Base-by-base conservation (phyloP, 2,113 vertebrate species). In the Lepus americanus region DNA sequence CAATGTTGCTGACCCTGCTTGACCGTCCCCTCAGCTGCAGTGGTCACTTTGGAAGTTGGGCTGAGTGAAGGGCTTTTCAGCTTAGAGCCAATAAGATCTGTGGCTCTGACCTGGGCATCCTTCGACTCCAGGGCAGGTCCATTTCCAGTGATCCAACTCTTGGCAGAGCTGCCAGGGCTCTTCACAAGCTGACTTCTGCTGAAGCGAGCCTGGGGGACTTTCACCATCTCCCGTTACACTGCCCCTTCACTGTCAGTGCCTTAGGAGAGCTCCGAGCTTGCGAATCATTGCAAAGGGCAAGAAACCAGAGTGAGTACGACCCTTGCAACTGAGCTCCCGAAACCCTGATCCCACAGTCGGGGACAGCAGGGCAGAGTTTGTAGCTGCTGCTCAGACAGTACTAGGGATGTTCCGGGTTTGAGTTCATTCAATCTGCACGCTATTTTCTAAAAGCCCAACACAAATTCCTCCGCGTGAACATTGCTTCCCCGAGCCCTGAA, bases 321-420 rank as follows among this genome's bases (percentile, higher is more conserved):
- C 64, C 92, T 76, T 66, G 78, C 78, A 55, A 51, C 23, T 49
- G 63, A 61, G 17, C 49, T 92, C 66, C 79, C 89, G 82, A 89
- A 90, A 90, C 69, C 72, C 53, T 72, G 89, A 87, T 76, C 14
- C 83, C 49, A 33, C 66, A 10, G 23, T 74, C 13, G 7, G 73
- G 51, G 78, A 49, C 3, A 4, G n/a, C 11, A 66, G 94, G 6
- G 77, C 85, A 80, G 66, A 89, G 61, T 51, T 70, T 76, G 17
- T 51, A 72, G 89, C 66, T 53, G 33, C 78, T 72, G 67, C 94
- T 94, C 49, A 55, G 59, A n/a, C 92, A 49, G 6, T 64, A 59
- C 82, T 95, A 77, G 73, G 27, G 88, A 73, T 13, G 55, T 88
- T 92, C 94, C 90, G 77, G 17, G 66, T 77, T 88, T 92, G 29